A percentile compares a stretch with the other conserved stretches of the same genome.
These are phyloP conservation scores for Oryzias curvinotus DNA, from an alignment of 2,113 vertebrate genomes.

Conservation along the genomic window DNA sequence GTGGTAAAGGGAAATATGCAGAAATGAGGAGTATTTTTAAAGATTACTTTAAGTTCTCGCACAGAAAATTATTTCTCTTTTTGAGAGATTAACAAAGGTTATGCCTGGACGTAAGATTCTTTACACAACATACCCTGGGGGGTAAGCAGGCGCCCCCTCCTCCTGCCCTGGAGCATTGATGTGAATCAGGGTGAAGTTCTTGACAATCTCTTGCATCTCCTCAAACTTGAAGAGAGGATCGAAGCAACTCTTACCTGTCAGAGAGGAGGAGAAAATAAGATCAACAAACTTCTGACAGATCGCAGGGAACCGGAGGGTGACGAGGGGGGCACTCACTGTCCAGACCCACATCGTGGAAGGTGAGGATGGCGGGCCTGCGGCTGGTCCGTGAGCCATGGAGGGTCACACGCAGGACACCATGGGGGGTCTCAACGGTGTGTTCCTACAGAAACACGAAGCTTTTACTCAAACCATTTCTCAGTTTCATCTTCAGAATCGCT, in stretches of 20 bases:
- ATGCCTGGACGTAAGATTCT: background rate
- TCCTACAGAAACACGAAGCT: conserved; percentile 69
- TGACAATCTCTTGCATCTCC: conserved; percentile 93
- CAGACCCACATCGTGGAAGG: conserved; percentile 89
- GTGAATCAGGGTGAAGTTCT: conserved; percentile 89
- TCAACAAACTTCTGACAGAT: background rate
- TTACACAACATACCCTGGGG: conserved; percentile 74
- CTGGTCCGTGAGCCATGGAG: conserved; percentile 84
- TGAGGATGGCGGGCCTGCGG: conserved; percentile 88
- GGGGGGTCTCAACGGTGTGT: conserved; percentile 87
- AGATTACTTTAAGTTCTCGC: conserved; percentile 46
- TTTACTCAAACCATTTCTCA: background rate
- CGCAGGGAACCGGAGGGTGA: background rate
- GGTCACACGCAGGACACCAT: conserved; percentile 85
- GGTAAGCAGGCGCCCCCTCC: conserved; percentile 83
- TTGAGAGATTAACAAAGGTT: background rate
- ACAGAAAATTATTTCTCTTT: conserved; percentile 33
- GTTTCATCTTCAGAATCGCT: no score
- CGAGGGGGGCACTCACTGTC: conserved; percentile 81
- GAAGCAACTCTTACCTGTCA: conserved; percentile 90
- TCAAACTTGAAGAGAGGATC: conserved; percentile 85
- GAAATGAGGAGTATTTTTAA: conserved; percentile 36
- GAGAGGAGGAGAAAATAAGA: background rate
- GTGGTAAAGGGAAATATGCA: conserved; percentile 4
- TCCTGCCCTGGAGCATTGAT: conserved; percentile 89